These are phyloP conservation scores for Achroia grisella DNA, from an alignment of 1,140 invertebrate genomes.

Conservation along the genomic window DNA sequence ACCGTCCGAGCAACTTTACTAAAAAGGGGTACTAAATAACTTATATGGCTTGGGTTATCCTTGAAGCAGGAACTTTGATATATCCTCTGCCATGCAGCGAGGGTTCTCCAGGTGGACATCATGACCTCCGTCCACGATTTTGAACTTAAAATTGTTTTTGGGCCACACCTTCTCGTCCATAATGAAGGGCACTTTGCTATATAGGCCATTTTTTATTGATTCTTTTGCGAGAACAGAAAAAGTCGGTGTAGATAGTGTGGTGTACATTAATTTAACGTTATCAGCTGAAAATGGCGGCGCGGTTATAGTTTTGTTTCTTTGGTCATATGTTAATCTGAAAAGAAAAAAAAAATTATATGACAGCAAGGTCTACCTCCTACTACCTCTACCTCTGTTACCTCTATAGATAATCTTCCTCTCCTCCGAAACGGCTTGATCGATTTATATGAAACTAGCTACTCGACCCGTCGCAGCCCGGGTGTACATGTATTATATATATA, in stretches of 20 bases:
- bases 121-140: conserved; percentile 25
- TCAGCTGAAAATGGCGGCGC: conserved; percentile 27
- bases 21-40: too few relatives aligned
- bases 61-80: conserved; percentile 16
- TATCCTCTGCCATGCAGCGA: conserved; percentile 20
- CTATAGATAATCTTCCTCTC: too few relatives aligned
- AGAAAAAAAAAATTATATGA: too few relatives aligned
- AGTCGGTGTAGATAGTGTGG: conserved; percentile 20
- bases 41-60: too few relatives aligned
- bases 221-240: conserved; percentile 28
- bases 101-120: conserved; percentile 27
- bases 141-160: conserved; percentile 29
- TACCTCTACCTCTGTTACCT: too few relatives aligned
- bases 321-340: conserved; percentile 48
- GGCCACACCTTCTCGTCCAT: conserved; percentile 31
- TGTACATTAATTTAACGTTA: conserved; percentile 24
- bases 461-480: too few relatives aligned
- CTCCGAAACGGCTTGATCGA: too few relatives aligned
- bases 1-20: too few relatives aligned
- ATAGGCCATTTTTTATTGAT: conserved; percentile 15
- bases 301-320: conserved; percentile 41
- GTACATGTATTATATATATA: too few relatives aligned
- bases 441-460: too few relatives aligned
- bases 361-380: too few relatives aligned
- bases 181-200: conserved; percentile 23